Percentiles rank a stretch among this genome's conserved stretches.
Evolutionary conservation across 2,888 invertebrate genomes (phyloP).

Genomic region (Meiosimyza decipiens): DNA sequence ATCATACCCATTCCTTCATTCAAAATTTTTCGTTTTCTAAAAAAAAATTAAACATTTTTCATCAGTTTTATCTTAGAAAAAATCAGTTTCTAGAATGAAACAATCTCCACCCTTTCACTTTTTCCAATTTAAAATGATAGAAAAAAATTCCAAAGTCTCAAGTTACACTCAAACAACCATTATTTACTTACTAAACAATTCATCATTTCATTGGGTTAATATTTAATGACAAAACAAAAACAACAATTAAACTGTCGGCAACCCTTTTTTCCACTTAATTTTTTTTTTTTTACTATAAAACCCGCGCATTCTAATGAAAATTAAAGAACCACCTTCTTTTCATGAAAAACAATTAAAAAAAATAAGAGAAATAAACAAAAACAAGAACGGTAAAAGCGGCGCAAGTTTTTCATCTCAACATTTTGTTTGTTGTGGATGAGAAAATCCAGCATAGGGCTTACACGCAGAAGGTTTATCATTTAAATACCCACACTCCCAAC

Average conservation of each 20-base stretch:
- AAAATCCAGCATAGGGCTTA: too few species aligned
- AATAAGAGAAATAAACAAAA: neutral
- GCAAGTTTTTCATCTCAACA: neutral
- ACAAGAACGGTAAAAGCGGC: neutral
- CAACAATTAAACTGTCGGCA: slow-evolving; percentile 9
- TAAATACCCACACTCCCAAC: neutral
- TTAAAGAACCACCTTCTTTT: neutral
- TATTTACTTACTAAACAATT: slow-evolving; percentile 5
- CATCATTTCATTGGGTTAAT: neutral
- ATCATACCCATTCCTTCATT: too few species aligned
- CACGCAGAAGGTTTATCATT: neutral
- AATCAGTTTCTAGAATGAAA: neutral
- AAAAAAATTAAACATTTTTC: too few species aligned
- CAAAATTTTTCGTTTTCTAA: too few species aligned
- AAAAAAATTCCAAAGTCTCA: neutral
- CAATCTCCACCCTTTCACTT: neutral
- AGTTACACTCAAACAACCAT: neutral
- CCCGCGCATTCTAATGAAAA: too few species aligned
- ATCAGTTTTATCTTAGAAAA: neutral
- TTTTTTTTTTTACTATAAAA: too few species aligned
- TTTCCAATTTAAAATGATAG: neutral
- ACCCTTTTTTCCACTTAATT: slow-evolving; percentile 1
- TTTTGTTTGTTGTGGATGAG: too few species aligned
- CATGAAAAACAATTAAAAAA: slow-evolving; percentile 9
- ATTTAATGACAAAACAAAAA: neutral